Percentiles rank a stretch among this genome's conserved stretches.
Conservation (phyloP, 2,888 invertebrate species). For the Clunio marinus region DNA sequence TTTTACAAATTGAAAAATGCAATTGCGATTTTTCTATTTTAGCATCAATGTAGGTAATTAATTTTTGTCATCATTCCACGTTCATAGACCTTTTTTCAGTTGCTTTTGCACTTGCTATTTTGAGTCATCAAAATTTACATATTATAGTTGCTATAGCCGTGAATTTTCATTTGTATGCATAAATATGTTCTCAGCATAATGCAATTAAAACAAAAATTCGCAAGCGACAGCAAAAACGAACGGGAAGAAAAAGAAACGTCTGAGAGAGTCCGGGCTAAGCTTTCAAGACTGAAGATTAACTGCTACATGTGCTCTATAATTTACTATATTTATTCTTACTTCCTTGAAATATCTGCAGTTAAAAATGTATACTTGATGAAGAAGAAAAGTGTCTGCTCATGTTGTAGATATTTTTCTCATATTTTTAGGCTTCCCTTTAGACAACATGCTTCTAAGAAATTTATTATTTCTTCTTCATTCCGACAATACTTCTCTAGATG, state of each 20-base stretch:
- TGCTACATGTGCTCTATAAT: conserved; percentile 31
- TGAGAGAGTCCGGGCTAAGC: background rate
- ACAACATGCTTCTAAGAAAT: too few relatives aligned
- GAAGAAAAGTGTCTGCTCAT: too few relatives aligned
- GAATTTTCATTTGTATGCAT: background rate
- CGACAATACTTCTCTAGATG: too few relatives aligned
- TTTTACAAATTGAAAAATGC: background rate
- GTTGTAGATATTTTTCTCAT: too few relatives aligned
- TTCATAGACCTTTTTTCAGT: conserved; percentile 5
- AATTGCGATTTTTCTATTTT: background rate
- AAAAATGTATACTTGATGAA: too few relatives aligned
- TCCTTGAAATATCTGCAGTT: background rate
- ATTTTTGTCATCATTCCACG: background rate
- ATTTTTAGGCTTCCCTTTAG: too few relatives aligned
- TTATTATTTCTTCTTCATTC: too few relatives aligned
- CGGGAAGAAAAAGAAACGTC: too few relatives aligned
- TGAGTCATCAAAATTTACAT: background rate
- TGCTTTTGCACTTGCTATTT: background rate
- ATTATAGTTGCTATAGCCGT: conserved; percentile 4
- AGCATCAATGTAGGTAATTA: conserved; percentile 4
- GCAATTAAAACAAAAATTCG: conserved; percentile 27
- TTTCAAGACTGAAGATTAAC: conserved; percentile 9
- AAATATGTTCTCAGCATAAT: background rate
- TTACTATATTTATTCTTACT: conserved; percentile 7
- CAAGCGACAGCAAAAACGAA: conserved; percentile 19